Base-by-base conservation (phyloP, 2,888 invertebrate genomes). In the Pinctada fucata region DNA sequence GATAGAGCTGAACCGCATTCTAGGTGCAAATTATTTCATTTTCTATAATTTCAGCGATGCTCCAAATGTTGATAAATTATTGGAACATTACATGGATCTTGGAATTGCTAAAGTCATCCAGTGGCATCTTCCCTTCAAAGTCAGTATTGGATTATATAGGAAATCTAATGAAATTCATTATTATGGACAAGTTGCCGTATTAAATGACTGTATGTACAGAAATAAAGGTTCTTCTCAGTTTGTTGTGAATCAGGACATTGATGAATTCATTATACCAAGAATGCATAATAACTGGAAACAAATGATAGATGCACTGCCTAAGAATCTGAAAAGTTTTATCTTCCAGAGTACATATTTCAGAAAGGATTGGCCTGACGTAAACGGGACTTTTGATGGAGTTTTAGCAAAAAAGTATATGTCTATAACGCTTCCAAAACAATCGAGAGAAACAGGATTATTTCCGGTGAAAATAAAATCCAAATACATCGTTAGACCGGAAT, bases 161-260 rank as follows among this genome's bases (percentile, higher is more conserved):
- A 74, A 76, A 13, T 45, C 49, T 31, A 63, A 65, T 3, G 89
- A 89, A 71, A 88, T 92, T 10, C 91, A 91, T 87, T 91, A 91
- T 82, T 89, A 89, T 79, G 92, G 88, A 2, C 92, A 92, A 78
- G 78, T 91, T 66, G 85, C 90, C 3, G 87, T 91, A 8, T 84
- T 91, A 76, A 91, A 91, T 80, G 92, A 92, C 82, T 92, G 92
- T 79, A 84, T 91, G 2, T 90, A 90, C 78, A 82, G 92, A 72
- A 84, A 85, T 76, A 85, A 85, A 80, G 67, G 84, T 51, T 47
- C 72, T 16, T 85, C 86, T 31, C 78, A 87, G 51, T 90, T 87
- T 78, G 71, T 91, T n/a, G 90, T 90, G 3, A 90, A 88, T 79
- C 78, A 87, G 64, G 92, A 92, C 80, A 68, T 92, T 6, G 92